A percentile compares a stretch with the other conserved stretches of the same genome.
Conservation (phyloP, 2,888 invertebrate species). For the Hirudinaria manillensis region DNA sequence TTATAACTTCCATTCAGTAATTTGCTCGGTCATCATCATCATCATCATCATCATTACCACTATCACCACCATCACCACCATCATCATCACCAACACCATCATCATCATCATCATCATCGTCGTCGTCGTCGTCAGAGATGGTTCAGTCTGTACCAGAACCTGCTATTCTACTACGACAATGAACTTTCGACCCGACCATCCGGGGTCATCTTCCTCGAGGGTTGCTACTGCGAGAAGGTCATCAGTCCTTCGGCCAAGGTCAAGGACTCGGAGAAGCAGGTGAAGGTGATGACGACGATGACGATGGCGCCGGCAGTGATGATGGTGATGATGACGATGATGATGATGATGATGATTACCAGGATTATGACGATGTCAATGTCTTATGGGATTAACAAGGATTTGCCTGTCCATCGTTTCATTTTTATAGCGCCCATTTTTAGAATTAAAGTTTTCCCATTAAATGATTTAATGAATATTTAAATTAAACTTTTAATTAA, state of each 20-base stretch:
- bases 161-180: slow-evolving; percentile 83
- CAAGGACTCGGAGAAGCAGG: slow-evolving; percentile 51
- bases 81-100: slow-evolving; percentile 18
- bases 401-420: too few species aligned
- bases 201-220: slow-evolving; percentile 77
- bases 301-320: slow-evolving; percentile 1
- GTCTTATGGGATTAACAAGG: too few species aligned
- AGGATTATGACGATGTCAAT: neutral
- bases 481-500: too few species aligned
- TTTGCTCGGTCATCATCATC: neutral
- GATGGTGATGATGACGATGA: slow-evolving; percentile 16
- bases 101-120: slow-evolving; percentile 22
- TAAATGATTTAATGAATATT: too few species aligned
- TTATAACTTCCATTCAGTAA: neutral
- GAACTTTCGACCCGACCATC: slow-evolving; percentile 73
- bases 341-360: neutral
- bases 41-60: slow-evolving; percentile 16
- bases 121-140: slow-evolving; percentile 46
- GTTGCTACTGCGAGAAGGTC: slow-evolving; percentile 64
- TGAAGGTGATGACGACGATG: slow-evolving; percentile 33
- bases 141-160: slow-evolving; percentile 66
- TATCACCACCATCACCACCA: slow-evolving; percentile 14
- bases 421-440: too few species aligned
- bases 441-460: too few species aligned
- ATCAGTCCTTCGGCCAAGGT: slow-evolving; percentile 43